These are phyloP conservation scores for Dioctria linearis DNA, from an alignment of 2,888 invertebrate genomes.

Conservation along the genomic window DNA sequence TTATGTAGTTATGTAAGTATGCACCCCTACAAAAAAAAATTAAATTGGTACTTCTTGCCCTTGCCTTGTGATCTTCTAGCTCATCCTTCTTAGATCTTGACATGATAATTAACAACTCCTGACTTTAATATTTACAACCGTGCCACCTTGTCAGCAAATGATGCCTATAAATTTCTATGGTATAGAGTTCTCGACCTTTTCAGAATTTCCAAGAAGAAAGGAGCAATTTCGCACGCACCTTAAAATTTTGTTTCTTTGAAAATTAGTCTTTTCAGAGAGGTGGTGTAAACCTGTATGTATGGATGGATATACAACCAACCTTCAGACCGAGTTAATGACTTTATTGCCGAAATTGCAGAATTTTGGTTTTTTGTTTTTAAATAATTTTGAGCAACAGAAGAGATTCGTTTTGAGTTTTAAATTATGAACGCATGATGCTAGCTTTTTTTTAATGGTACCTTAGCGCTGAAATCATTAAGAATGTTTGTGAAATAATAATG, in stretches of 20 bases:
- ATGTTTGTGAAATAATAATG: too few species aligned
- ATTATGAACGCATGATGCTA: too few species aligned
- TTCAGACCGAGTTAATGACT: conserved; percentile 42
- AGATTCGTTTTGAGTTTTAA: too few species aligned
- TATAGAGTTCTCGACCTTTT: conserved; percentile 3
- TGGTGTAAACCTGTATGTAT: not conserved
- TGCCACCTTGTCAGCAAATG: conserved; percentile 25
- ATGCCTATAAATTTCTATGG: conserved; percentile 9
- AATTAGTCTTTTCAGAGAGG: not conserved
- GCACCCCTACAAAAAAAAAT: not conserved
- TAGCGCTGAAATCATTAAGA: too few species aligned
- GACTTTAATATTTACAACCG: conserved; percentile 16
- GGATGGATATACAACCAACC: not conserved
- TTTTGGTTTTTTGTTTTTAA: not conserved
- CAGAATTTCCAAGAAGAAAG: conserved; percentile 22
- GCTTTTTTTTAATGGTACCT: too few species aligned
- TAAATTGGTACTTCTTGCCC: conserved; percentile 9
- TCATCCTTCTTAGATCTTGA: conserved; percentile 16
- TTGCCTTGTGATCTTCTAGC: conserved; percentile 8
- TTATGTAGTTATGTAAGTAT: conserved; percentile 15
- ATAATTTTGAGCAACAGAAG: too few species aligned
- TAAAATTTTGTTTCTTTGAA: conserved; percentile 4
- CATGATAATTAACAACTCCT: conserved; percentile 47
- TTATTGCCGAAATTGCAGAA: conserved; percentile 30
- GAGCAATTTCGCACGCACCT: conserved; percentile 7